Evolutionary conservation across 2,113 vertebrate species (phyloP).

Genomic region (Erpornis zantholeuca): DNA sequence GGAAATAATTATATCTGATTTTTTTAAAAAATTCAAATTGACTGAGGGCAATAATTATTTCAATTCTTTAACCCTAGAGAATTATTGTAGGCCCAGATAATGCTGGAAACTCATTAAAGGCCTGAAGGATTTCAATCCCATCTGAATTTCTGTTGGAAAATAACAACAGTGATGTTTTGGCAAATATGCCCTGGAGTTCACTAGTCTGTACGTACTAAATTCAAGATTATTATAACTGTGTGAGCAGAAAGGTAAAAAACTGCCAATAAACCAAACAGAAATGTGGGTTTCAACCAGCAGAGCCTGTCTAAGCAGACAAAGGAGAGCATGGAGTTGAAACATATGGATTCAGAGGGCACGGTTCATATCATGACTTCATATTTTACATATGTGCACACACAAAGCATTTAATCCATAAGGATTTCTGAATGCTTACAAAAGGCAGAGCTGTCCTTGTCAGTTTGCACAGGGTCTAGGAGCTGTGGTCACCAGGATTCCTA

Average conservation of each 20-base stretch:
- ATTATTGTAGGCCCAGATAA: conserved; percentile 46
- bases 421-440: not conserved
- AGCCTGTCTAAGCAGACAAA: not conserved
- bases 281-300: not conserved
- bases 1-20: conserved; percentile 67
- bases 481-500: not conserved
- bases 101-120: conserved; percentile 68
- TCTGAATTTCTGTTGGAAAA: conserved; percentile 54
- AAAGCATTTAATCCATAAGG: not conserved
- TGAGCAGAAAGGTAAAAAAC: not conserved
- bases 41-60: conserved; percentile 65
- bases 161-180: conserved; percentile 4
- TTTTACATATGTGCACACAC: not conserved
- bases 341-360: not conserved
- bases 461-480: not conserved
- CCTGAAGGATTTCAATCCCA: conserved; percentile 50
- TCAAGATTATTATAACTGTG: not conserved
- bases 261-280: not conserved
- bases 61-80: conserved; percentile 63
- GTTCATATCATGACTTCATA: not conserved
- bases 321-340: not conserved
- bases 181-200: not conserved
- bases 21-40: not conserved
- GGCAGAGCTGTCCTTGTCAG: not conserved
- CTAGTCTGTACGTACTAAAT: not conserved